Evolutionary conservation across 2,888 invertebrate genomes (phyloP).

Genomic region (Drosophila merina): DNA sequence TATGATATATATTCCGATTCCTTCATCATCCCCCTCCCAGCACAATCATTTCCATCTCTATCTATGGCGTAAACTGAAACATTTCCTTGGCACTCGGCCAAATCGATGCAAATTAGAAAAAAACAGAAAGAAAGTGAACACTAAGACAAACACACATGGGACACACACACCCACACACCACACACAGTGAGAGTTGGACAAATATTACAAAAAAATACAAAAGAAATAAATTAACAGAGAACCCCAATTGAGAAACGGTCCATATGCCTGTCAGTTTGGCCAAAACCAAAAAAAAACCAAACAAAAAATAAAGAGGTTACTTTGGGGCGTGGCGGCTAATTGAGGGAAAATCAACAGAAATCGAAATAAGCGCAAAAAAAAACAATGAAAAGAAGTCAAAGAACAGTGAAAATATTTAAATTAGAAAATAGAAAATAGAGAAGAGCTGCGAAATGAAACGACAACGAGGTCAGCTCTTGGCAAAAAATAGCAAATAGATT

Average conservation of each 20-base stretch:
- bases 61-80: constrained; percentile 65
- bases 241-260: constrained; percentile 45
- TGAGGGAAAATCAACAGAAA: constrained; percentile 45
- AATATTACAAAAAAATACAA: constrained; percentile 40
- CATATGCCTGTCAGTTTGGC: constrained; percentile 24
- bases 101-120: constrained; percentile 65
- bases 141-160: constrained; percentile 34
- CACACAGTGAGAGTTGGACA: constrained; percentile 36
- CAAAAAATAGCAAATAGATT: constrained; percentile 30
- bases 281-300: neutral
- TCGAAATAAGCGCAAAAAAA: constrained; percentile 31
- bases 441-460: constrained; percentile 19
- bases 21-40: constrained; percentile 22
- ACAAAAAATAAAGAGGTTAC: constrained; percentile 39
- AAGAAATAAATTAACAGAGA: constrained; percentile 34
- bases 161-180: constrained; percentile 29
- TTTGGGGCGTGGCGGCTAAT: constrained; percentile 51
- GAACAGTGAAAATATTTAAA: constrained; percentile 22
- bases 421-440: constrained; percentile 3
- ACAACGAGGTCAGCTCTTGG: constrained; percentile 57
- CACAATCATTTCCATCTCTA: constrained; percentile 64
- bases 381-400: constrained; percentile 14
- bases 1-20: constrained; percentile 39
- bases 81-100: constrained; percentile 66
- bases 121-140: constrained; percentile 43